Percentiles rank a stretch among this genome's conserved stretches.
These are phyloP conservation scores for Globodera rostochiensis DNA, from an alignment of 1,140 invertebrate genomes.

Conservation along the genomic window DNA sequence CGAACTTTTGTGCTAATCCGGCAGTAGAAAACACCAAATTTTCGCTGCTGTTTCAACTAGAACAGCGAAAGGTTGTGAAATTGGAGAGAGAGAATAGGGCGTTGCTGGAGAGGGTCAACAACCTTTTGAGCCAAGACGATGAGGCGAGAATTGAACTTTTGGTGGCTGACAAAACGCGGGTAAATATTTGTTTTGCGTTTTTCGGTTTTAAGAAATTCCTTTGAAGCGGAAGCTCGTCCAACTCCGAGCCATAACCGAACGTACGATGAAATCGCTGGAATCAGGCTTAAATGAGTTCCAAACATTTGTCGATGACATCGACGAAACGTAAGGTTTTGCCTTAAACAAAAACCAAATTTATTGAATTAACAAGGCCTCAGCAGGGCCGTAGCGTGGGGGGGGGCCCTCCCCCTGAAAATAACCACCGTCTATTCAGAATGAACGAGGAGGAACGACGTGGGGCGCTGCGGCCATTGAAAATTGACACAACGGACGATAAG, in stretches of 20 bases:
- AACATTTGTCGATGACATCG: constrained; percentile 27
- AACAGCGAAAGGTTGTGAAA: constrained; percentile 27
- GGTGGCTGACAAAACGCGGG: constrained; percentile 31
- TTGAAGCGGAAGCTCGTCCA: constrained; percentile 36
- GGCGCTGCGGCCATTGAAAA: background rate
- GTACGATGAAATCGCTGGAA: constrained; percentile 29
- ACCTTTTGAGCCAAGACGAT: constrained; percentile 21
- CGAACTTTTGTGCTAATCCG: background rate
- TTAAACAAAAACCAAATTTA: background rate
- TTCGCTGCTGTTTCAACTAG: constrained; percentile 31
- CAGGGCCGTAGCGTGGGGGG: no score
- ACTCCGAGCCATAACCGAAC: constrained; percentile 33
- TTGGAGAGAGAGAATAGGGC: constrained; percentile 26
- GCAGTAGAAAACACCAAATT: background rate
- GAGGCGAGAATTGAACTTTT: constrained; percentile 28
- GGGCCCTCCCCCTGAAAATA: no score
- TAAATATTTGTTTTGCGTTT: background rate
- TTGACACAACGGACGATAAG: background rate
- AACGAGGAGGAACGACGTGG: background rate
- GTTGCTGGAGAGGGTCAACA: constrained; percentile 20
- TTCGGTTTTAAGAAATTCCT: background rate
- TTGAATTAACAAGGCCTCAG: background rate
- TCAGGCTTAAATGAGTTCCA: constrained; percentile 29
- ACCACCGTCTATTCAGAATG: background rate
- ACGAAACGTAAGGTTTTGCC: constrained; percentile 30